A percentile compares a stretch with the other conserved stretches of the same genome.
Conservation (phyloP, 2,113 vertebrate species). For the Baryphthengus martii region DNA sequence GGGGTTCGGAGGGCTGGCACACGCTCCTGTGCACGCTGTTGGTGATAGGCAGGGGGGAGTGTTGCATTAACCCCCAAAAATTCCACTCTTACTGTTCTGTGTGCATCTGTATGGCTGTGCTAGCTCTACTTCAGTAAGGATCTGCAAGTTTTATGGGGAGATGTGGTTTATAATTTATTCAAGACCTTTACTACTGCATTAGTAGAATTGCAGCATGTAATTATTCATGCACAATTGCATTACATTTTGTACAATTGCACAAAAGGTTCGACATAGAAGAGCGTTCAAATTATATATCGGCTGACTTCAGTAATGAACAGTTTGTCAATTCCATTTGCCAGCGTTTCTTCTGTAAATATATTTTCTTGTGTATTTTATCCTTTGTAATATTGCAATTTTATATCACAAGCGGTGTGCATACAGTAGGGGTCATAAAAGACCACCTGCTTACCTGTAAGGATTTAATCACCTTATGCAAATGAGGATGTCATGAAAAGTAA, state of each 20-base stretch:
- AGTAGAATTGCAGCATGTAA: not conserved
- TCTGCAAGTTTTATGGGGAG: not conserved
- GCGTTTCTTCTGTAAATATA: not conserved
- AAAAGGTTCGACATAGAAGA: not conserved
- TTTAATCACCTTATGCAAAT: not conserved
- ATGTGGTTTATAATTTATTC: not conserved
- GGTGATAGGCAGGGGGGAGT: not conserved
- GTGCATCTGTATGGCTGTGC: not conserved
- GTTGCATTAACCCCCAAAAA: not conserved
- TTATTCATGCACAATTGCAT: not conserved
- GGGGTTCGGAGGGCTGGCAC: not conserved
- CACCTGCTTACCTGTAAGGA: not conserved
- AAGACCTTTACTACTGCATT: not conserved
- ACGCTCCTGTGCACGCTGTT: rapidly evolving
- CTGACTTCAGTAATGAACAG: not conserved
- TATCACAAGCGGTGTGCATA: not conserved
- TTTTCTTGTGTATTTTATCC: not conserved
- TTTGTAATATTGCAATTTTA: not conserved
- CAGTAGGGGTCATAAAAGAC: not conserved
- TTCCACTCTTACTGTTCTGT: not conserved
- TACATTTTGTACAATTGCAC: not conserved
- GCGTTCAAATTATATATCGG: not conserved
- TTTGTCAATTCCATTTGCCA: not conserved
- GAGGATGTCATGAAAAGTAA: not conserved
- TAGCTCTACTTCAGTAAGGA: not conserved